Evolutionary conservation across 2,888 invertebrate genomes (phyloP), one percentile per base, ranked within the genome.

Genomic region (Nymphalis c-album): DNA sequence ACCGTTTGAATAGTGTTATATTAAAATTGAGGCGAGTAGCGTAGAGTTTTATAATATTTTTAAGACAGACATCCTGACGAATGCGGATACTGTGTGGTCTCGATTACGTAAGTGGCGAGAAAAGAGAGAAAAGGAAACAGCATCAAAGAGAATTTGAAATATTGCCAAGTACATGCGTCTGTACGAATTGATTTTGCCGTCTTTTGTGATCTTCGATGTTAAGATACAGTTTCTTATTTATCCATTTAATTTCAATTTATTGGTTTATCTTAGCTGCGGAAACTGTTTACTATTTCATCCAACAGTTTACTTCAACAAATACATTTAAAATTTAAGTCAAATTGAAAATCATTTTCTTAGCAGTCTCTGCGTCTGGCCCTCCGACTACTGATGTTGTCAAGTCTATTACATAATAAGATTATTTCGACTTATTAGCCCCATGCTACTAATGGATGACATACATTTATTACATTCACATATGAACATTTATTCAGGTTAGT

Each of bases 111-210:
- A 86, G 72, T 74, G 60, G 20, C 60, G 77, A 77, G 77, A 78
- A 83, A 82, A 78, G 70, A 73, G 75, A 81, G 77, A 74, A 80
- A 78, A 77, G 76, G 79, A 85, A 85, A 85, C 86, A 87, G 86
- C 86, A 87, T 87, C 87, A 86, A 84, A 86, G 83, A 80, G 82
- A 85, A 84, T 85, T 90, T 89, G 90, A 90, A 87, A 88, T 89
- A 88, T 87, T 90, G 90, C 89, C 90, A 90, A 88, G 80, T 85
- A 80, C 76, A 87, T 80, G 86, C 85, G 85, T 86, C 85, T 81
- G 79, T 78, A 75, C 74, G 81, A 84, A 90, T 88, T 88, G 89
- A 89, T 90, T 89, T 83, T 79, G 77, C 77, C 77, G 80, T 78
- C 81, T 83, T 80, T 84, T 82, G 83, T 80, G 82, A 80, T 71